These are phyloP conservation scores for Pelosia muscerda DNA, from an alignment of 2,888 invertebrate genomes.

Conservation along the genomic window DNA sequence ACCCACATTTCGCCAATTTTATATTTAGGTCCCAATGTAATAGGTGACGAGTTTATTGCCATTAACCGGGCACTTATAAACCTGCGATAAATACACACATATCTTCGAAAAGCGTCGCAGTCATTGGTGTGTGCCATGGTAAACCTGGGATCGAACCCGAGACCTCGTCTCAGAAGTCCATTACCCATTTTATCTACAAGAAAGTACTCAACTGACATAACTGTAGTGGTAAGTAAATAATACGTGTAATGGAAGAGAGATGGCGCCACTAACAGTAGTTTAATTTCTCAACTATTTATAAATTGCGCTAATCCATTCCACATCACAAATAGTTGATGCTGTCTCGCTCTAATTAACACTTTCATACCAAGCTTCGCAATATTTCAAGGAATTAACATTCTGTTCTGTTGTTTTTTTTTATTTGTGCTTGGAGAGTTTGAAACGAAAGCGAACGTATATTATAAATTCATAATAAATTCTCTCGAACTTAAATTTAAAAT, in stretches of 20 bases:
- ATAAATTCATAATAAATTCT: background rate
- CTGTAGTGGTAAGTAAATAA: background rate
- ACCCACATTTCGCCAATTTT: too few species aligned
- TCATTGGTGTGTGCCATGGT: too few species aligned
- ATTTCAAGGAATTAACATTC: conserved; percentile 9
- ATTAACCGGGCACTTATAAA: too few species aligned
- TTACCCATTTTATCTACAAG: background rate
- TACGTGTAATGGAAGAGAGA: background rate
- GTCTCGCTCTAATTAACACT: conserved; percentile 10
- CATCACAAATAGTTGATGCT: conserved; percentile 4
- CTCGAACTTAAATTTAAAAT: background rate
- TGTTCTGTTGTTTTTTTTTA: background rate
- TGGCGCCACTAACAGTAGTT: background rate
- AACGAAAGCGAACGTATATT: background rate
- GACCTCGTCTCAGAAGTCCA: too few species aligned
- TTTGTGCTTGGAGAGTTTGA: background rate
- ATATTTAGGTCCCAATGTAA: too few species aligned
- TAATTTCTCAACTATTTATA: background rate
- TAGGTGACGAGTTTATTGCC: too few species aligned
- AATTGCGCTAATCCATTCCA: conserved; percentile 4
- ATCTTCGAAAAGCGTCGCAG: too few species aligned
- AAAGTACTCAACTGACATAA: background rate
- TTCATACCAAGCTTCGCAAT: conserved; percentile 3
- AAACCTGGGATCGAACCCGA: too few species aligned
- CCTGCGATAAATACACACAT: too few species aligned